Evolutionary conservation across 2,797 vertebrate species (phyloP), one percentile per base, ranked within the genome.

Genomic region (Bradypus variegatus): DNA sequence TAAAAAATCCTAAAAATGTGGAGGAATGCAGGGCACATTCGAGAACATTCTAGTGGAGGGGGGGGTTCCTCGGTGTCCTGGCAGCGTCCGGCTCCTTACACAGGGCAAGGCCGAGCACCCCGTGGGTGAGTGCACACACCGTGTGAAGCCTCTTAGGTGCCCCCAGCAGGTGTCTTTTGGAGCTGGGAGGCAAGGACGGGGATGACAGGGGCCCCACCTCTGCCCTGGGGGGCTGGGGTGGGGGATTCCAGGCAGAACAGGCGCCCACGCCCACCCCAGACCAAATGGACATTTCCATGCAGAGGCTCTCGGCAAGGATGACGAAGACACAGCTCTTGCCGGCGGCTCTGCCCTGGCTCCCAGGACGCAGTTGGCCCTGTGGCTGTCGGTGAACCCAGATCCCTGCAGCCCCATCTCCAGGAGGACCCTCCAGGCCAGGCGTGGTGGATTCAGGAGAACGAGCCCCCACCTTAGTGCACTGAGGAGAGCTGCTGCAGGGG

Each of bases 101-200:
- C 0, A 2, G 1, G 4, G 10, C 53, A 11, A 16, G 18, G 29
- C 23, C 10, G 2, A 16, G 2, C 12, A 25, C 73, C 1, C 8
- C 6, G 58, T 25, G 36, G 60, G n/a, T 2, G 18, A 13, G 13
- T 16, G 1, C 45, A 29, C 0, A 2, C 4, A 62, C 27, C 13
- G 5, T 15, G 13, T 38, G 9, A 33, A 80, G 41, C 45, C 69
- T 41, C 65, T 23, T 4, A 16, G 29, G 25, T 25, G 6, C 15
- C 70, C 23, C 77, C 27, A 38, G 31, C 3, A 18, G 38, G 12
- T 16, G 45, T 36, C 41, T 4, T 8, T 19, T 23, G 13, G 23
- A 21, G 65, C 41, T 12, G 4, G 25, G 36, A 21, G 15, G 31
- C 64, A 25, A 25, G 60, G 48, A 0, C 38, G 23, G 45, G 1